These are phyloP conservation scores for Takifugu ocellatus DNA, from an alignment of 2,797 vertebrate species.

Conservation along the genomic window DNA sequence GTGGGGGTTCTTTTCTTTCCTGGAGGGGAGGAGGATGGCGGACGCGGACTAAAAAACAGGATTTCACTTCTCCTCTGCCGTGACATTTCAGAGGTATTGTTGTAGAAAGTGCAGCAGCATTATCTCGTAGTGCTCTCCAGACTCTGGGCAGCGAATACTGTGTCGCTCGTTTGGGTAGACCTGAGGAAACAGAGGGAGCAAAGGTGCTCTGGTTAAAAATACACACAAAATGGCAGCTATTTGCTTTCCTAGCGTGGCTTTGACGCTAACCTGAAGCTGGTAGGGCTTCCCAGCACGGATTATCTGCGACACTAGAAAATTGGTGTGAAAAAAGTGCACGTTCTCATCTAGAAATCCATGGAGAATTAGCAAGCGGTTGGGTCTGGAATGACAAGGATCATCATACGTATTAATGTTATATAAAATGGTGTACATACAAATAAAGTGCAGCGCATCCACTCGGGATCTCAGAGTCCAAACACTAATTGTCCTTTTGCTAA, in stretches of 20 bases:
- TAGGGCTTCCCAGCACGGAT: constrained; percentile 98
- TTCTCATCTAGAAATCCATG: constrained; percentile 98
- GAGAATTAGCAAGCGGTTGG: constrained; percentile 95
- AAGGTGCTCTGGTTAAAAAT: neutral
- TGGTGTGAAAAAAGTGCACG: constrained; percentile 99
- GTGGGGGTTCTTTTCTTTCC: neutral
- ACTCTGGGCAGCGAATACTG: constrained; percentile 98
- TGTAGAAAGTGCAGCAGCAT: constrained; percentile 99
- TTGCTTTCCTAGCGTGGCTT: neutral
- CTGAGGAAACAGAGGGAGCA: constrained; percentile 54
- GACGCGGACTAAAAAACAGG: constrained; percentile 25
- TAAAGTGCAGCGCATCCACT: too few species aligned
- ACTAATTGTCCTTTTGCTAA: too few species aligned
- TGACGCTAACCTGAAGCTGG: constrained; percentile 87
- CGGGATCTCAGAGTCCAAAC: too few species aligned
- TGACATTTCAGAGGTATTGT: constrained; percentile 89
- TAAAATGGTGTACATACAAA: neutral
- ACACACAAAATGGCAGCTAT: neutral
- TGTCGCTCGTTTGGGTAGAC: constrained; percentile 98
- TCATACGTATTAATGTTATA: neutral
- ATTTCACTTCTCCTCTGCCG: constrained; percentile 40
- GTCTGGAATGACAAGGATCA: constrained; percentile 69
- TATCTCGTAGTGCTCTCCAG: constrained; percentile 98
- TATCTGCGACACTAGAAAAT: constrained; percentile 96
- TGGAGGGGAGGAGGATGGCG: constrained; percentile 3